A percentile compares a stretch with the other conserved stretches of the same genome.
Conservation (phyloP, 2,113 vertebrate species). For the Crotophaga sulcirostris region DNA sequence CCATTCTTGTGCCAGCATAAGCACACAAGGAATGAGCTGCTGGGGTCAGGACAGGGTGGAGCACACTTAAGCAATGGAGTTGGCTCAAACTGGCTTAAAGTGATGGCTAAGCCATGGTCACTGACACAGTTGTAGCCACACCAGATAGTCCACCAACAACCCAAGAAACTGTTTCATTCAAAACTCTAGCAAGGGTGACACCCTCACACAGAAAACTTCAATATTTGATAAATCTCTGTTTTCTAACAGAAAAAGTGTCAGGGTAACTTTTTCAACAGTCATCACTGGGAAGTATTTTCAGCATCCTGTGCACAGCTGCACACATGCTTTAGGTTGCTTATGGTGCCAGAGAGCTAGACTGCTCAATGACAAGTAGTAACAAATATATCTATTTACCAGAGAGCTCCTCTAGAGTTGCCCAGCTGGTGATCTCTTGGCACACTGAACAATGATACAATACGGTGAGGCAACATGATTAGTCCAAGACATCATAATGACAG, state of each 20-base stretch:
- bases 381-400: background rate
- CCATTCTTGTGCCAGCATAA: background rate
- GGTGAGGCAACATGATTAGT: background rate
- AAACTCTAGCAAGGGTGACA: background rate
- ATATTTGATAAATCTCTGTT: background rate
- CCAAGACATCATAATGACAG: background rate
- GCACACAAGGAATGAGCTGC: background rate
- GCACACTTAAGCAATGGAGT: background rate
- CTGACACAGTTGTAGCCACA: background rate
- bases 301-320: background rate
- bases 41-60: background rate
- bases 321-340: background rate
- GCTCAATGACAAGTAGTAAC: background rate
- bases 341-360: rapidly evolving
- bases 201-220: background rate
- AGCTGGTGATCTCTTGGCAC: background rate
- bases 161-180: background rate
- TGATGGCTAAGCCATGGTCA: background rate
- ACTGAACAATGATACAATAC: background rate
- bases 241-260: background rate
- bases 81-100: background rate
- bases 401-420: background rate
- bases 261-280: background rate
- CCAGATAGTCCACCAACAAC: background rate
- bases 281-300: background rate